Evolutionary conservation across 2,797 vertebrate genomes (phyloP), one percentile per base, ranked within the genome.

Genomic region (Nasua narica): DNA sequence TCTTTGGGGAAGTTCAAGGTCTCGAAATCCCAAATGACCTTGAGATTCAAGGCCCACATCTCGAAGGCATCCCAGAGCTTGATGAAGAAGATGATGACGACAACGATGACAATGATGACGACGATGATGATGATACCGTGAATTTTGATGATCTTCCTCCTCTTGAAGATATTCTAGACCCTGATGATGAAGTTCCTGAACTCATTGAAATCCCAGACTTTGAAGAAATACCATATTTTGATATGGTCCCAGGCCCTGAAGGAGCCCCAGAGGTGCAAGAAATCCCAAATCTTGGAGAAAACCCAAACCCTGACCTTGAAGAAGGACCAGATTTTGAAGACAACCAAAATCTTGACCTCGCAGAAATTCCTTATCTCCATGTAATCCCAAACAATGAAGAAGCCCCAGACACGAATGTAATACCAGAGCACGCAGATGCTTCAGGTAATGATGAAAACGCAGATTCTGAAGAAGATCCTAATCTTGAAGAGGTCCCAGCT

Each of bases 111-210:
- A 10, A 88, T n/a, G 35, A 85, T 90, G 74, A 96, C 19, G 7
- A 85, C 1, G 15, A 91, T 37, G 35, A 84, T 92, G 79, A 96
- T 27, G 48, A 87, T 58, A 78, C 12, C 25, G 23, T 97, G 58
- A 92, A 96, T 95, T 96, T 95, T 96, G 94, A 96, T 95, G n/a
- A 83, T 91, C 50, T 97, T 79, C 92, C 78, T 91, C 46, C 60
- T 46, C 52, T 97, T 91, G 96, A 96, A 87, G 74, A 92, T 96
- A 97, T 95, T 94, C 27, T 96, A 95, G 92, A 86, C 67, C 25
- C 4, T 37, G 82, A 91, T 91, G 50, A 74, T 84, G 82, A 96
- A 87, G 92, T 91, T 92, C 82, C 78, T 95, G 87, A 95, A 78
- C 60, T 97, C 54, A 86, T 12, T 90, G 94, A 83, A 46, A 85